These are phyloP conservation scores for Oreotragus oreotragus DNA, from an alignment of 2,113 vertebrate species.

Conservation along the genomic window DNA sequence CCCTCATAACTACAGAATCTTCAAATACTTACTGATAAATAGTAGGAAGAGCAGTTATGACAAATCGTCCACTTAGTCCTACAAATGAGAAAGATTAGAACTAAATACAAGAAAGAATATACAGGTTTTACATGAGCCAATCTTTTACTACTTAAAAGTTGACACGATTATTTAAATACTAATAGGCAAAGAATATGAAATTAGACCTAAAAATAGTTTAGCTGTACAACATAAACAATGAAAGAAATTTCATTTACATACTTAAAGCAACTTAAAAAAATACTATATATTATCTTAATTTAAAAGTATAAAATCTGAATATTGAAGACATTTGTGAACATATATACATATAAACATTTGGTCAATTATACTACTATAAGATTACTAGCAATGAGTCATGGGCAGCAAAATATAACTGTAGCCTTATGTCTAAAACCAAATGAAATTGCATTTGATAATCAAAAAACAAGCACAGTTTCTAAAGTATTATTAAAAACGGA, in stretches of 20 bases:
- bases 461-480: neutral
- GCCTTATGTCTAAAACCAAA: neutral
- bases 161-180: slow-evolving; percentile 29
- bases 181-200: slow-evolving; percentile 10
- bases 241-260: neutral
- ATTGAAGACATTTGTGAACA: neutral
- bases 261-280: slow-evolving; percentile 6
- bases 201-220: neutral
- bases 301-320: neutral
- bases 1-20: neutral
- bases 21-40: slow-evolving; percentile 94
- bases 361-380: neutral
- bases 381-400: neutral
- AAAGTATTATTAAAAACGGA: neutral
- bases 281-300: neutral
- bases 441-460: neutral
- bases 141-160: neutral
- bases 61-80: slow-evolving; percentile 95
- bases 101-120: slow-evolving; percentile 8
- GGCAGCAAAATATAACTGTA: neutral
- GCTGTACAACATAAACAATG: neutral
- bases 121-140: neutral
- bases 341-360: neutral
- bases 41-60: slow-evolving; percentile 97
- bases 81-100: slow-evolving; percentile 55